phyloP scores from a whole-genome alignment of 1,140 invertebrate genomes.

The Scaptomyza graminum region DNA sequence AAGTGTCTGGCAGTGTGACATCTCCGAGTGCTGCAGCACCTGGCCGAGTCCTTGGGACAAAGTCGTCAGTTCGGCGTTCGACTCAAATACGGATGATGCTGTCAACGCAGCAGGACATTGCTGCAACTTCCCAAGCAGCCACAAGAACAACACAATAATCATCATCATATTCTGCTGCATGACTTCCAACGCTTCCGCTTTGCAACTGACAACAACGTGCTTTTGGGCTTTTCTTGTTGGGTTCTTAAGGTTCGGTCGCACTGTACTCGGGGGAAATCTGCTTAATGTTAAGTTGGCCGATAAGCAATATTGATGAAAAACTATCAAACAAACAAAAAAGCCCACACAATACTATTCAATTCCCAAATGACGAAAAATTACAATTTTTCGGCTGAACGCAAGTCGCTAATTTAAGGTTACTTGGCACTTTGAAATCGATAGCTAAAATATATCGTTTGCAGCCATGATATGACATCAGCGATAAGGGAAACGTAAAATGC shows the following conservation, averaged over 20 bases:
- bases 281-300: neutral
- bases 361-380: no score
- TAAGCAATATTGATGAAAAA: neutral
- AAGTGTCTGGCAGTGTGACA: constrained; percentile 45
- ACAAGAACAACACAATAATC: neutral
- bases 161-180: constrained; percentile 11
- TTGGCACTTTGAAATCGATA: no score
- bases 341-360: no score
- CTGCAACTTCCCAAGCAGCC: constrained; percentile 1
- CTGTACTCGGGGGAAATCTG: neutral
- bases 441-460: no score
- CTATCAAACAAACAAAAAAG: neutral
- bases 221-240: neutral
- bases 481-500: no score
- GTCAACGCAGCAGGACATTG: constrained; percentile 15
- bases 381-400: no score
- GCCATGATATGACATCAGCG: no score
- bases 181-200: neutral
- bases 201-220: constrained; percentile 20
- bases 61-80: neutral
- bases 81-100: neutral
- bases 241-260: no score
- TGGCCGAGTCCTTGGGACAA: constrained; percentile 38
- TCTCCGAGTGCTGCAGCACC: constrained; percentile 55
- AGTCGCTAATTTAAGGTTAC: no score